Evolutionary conservation across 2,113 vertebrate species (phyloP).

Genomic region (Amphiprion percula): DNA sequence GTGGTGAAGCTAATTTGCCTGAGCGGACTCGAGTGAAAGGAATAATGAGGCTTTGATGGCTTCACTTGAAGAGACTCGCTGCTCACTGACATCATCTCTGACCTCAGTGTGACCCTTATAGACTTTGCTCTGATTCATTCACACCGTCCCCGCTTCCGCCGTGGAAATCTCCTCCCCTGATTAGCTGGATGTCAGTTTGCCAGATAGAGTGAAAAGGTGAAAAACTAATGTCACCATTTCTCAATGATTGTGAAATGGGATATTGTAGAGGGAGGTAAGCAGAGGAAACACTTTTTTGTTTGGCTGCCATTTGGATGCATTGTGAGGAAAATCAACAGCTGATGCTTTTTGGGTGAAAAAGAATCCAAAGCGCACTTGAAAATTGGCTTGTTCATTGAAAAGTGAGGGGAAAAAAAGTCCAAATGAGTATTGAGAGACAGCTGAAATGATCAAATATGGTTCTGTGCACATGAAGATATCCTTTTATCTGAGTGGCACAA

Average conservation of each 20-base stretch:
- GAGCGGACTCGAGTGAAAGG: conserved; percentile 58
- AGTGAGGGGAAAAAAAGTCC: background rate
- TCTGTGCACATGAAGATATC: background rate
- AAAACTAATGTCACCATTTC: conserved; percentile 18
- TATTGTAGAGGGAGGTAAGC: background rate
- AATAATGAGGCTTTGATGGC: conserved; percentile 79
- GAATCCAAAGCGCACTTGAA: conserved; percentile 13
- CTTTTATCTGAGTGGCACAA: conserved; percentile 24
- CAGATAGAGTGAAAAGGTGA: conserved; percentile 24
- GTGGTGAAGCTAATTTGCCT: conserved; percentile 64
- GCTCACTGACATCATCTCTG: conserved; percentile 56
- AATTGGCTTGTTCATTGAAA: conserved; percentile 9
- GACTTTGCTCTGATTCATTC: conserved; percentile 39
- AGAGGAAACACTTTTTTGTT: conserved; percentile 14
- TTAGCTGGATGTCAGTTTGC: conserved; percentile 31
- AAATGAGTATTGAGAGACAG: background rate
- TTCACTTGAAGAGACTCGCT: conserved; percentile 57
- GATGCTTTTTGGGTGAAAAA: background rate
- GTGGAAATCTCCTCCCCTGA: conserved; percentile 29
- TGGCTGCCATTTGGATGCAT: conserved; percentile 8
- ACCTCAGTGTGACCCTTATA: conserved; percentile 53
- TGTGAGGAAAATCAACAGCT: conserved; percentile 28
- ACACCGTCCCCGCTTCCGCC: background rate
- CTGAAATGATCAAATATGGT: conserved; percentile 17
- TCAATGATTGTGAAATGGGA: conserved; percentile 10